Percentiles rank a stretch among this genome's conserved stretches.
Conservation (phyloP, 2,888 invertebrate genomes). For the Pristionchus maxplancki region DNA sequence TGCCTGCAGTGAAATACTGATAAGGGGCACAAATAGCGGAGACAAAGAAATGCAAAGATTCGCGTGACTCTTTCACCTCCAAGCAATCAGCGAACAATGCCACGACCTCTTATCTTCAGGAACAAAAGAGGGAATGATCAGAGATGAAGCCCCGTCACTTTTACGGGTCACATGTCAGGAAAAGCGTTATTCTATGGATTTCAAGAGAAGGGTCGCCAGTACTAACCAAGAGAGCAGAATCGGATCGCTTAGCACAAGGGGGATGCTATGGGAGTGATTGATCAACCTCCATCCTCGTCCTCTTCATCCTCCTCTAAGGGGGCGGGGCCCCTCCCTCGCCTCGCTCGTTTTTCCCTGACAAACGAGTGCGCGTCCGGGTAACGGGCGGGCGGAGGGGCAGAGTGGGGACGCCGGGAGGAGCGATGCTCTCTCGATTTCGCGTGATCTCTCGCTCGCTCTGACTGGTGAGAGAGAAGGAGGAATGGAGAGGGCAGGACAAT, state of each 20-base stretch:
- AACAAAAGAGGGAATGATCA: neutral
- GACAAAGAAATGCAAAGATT: neutral
- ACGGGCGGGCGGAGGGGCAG: neutral
- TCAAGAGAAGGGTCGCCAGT: neutral
- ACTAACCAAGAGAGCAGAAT: neutral
- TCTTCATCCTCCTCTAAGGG: neutral
- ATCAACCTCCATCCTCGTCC: constrained; percentile 25
- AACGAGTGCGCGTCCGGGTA: constrained; percentile 19
- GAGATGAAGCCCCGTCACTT: neutral
- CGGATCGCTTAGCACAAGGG: neutral
- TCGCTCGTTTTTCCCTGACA: constrained; percentile 42
- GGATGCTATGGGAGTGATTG: neutral
- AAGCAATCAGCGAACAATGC: neutral
- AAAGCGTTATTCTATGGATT: neutral
- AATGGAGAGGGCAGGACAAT: no score
- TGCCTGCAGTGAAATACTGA: neutral
- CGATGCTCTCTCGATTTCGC: neutral
- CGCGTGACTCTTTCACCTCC: constrained; percentile 4
- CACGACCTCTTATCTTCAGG: neutral
- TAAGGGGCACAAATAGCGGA: neutral
- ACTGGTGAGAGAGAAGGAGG: neutral
- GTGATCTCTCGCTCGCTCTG: neutral
- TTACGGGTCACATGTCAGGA: neutral
- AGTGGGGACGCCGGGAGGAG: neutral
- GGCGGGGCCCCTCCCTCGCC: constrained; percentile 9